Percentiles rank a stretch among this genome's conserved stretches.
Evolutionary conservation across 2,888 invertebrate genomes (phyloP).

Genomic region (Monochamus alternatus): DNA sequence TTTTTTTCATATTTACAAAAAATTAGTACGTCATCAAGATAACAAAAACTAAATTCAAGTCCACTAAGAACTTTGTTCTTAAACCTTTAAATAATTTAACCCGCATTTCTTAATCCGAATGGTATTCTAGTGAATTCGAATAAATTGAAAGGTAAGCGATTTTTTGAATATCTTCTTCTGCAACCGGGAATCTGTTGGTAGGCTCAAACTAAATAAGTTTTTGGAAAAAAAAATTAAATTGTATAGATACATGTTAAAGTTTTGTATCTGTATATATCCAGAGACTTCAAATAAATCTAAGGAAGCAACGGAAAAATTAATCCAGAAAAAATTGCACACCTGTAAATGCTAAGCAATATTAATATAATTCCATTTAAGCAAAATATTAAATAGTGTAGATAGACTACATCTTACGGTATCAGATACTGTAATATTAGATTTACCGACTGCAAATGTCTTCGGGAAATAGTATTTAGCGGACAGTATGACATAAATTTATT

Average conservation of each 20-base stretch:
- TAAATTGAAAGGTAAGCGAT: constrained; percentile 57
- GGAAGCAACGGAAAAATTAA: no score
- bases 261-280: background rate
- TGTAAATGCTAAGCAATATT: no score
- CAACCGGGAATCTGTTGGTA: constrained; percentile 53
- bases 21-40: background rate
- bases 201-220: constrained; percentile 44
- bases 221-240: constrained; percentile 56
- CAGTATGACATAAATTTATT: no score
- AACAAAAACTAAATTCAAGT: constrained; percentile 18
- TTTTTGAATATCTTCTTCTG: constrained; percentile 53
- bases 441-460: no score
- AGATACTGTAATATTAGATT: no score
- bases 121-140: constrained; percentile 61
- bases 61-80: constrained; percentile 58
- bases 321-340: no score
- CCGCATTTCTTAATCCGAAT: constrained; percentile 67
- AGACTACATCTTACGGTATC: no score
- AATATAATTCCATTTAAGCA: no score
- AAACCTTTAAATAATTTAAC: constrained; percentile 67
- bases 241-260: background rate
- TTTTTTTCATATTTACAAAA: background rate
- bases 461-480: no score
- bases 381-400: no score
- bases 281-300: no score